These are phyloP conservation scores for Bergia sp. DNA, from an alignment of 92 coral and sea anemone genomes.

Conservation along the genomic window DNA sequence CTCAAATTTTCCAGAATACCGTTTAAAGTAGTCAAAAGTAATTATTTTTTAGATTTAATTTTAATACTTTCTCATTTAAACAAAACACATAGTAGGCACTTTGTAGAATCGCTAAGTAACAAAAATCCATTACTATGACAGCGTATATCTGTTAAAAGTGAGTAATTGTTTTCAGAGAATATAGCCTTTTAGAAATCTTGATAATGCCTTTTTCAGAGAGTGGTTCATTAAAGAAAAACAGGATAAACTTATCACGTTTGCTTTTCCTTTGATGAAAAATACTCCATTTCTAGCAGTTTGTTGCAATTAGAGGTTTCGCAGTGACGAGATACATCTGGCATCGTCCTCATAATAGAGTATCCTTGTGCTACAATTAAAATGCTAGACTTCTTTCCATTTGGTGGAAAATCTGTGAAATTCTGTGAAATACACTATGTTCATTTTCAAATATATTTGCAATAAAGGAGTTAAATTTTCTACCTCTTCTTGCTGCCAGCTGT, in stretches of 20 bases:
- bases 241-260: background rate
- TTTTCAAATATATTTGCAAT: background rate
- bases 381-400: background rate
- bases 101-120: background rate
- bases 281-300: background rate
- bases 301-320: background rate
- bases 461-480: background rate
- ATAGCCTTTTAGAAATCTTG: background rate
- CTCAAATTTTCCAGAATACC: background rate
- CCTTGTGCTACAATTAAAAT: background rate
- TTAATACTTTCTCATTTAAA: slow-evolving; percentile 5
- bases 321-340: background rate
- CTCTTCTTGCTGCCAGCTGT: background rate
- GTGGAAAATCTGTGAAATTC: background rate
- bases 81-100: slow-evolving; percentile 17
- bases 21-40: background rate
- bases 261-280: background rate
- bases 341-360: background rate
- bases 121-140: slow-evolving; percentile 15
- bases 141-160: background rate
- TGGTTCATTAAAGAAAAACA: background rate
- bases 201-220: background rate
- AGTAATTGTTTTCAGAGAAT: background rate
- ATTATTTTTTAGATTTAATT: background rate
- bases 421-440: background rate